Evolutionary conservation across 1,140 invertebrate genomes (phyloP).

Genomic region (Matsumurasca onukii): DNA sequence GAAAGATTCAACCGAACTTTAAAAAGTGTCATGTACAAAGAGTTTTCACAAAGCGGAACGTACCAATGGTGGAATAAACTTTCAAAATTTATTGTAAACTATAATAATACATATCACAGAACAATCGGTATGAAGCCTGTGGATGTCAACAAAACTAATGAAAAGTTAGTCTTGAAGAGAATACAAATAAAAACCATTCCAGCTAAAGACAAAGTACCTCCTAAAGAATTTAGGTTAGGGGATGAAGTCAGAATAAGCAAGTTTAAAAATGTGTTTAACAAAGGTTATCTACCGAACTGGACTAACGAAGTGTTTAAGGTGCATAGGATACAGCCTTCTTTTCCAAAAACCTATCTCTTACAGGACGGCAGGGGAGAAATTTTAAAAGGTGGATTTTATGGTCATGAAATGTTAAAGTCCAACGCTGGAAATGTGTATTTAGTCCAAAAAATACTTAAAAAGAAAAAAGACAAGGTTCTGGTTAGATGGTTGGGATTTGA

Average conservation of each 20-base stretch:
- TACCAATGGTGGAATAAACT: constrained; percentile 45
- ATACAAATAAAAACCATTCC: constrained; percentile 25
- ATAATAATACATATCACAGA: constrained; percentile 50
- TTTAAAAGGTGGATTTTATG: neutral
- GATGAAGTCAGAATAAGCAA: constrained; percentile 36
- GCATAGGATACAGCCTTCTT: constrained; percentile 3
- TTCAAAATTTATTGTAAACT: constrained; percentile 44
- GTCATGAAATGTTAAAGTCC: neutral
- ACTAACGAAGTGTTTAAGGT: constrained; percentile 44
- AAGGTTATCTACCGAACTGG: constrained; percentile 44
- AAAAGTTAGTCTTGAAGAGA: constrained; percentile 31
- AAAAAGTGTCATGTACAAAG: constrained; percentile 49
- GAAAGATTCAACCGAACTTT: constrained; percentile 53
- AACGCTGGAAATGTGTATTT: neutral
- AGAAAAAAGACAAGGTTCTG: neutral
- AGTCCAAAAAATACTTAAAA: neutral
- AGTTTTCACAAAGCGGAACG: constrained; percentile 42
- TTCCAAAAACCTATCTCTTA: constrained; percentile 23
- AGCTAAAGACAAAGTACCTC: constrained; percentile 32
- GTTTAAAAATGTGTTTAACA: constrained; percentile 41
- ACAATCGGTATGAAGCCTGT: constrained; percentile 48
- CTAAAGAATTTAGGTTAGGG: constrained; percentile 34
- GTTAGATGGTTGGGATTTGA: neutral
- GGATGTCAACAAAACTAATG: constrained; percentile 43
- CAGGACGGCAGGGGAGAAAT: neutral